These are phyloP conservation scores for Leucoptera coffeella DNA, from an alignment of 2,888 invertebrate species.

Conservation along the genomic window DNA sequence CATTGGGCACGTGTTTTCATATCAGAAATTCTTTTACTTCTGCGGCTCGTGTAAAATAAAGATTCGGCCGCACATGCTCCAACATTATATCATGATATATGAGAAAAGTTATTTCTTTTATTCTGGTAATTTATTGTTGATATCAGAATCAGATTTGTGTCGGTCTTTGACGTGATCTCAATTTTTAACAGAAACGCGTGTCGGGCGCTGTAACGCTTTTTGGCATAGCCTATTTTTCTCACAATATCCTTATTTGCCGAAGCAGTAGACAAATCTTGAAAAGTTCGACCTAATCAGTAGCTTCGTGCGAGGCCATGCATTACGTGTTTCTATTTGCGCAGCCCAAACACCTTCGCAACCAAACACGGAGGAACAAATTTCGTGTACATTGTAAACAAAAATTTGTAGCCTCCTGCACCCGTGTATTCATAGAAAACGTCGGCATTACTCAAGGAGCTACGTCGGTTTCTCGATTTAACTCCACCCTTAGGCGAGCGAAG, in stretches of 20 bases:
- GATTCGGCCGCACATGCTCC: conserved; percentile 26
- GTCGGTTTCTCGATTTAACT: conserved; percentile 15
- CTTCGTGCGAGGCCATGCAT: too few relatives aligned
- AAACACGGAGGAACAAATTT: conserved; percentile 1
- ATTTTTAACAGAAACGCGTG: too few relatives aligned
- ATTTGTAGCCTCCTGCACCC: conserved; percentile 2
- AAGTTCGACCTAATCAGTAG: too few relatives aligned
- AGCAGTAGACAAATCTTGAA: too few relatives aligned
- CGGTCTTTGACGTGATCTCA: too few relatives aligned
- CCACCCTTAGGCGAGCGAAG: conserved; percentile 13
- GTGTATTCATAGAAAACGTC: conserved; percentile 4
- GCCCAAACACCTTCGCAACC: background rate
- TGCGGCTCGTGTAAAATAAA: conserved; percentile 28
- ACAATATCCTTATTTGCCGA: too few relatives aligned
- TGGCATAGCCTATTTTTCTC: too few relatives aligned
- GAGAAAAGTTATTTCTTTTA: conserved; percentile 22
- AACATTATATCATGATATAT: conserved; percentile 25
- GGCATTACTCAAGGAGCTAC: conserved; percentile 3
- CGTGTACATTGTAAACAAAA: conserved; percentile 1
- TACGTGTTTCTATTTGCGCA: too few relatives aligned
- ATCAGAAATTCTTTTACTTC: conserved; percentile 39
- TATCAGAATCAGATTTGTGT: too few relatives aligned
- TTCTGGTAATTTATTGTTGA: conserved; percentile 20
- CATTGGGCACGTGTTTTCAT: conserved; percentile 45
- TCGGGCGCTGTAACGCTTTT: too few relatives aligned